Base-by-base conservation (phyloP, 2,113 vertebrate genomes). In the Burhinus bistriatus region DNA sequence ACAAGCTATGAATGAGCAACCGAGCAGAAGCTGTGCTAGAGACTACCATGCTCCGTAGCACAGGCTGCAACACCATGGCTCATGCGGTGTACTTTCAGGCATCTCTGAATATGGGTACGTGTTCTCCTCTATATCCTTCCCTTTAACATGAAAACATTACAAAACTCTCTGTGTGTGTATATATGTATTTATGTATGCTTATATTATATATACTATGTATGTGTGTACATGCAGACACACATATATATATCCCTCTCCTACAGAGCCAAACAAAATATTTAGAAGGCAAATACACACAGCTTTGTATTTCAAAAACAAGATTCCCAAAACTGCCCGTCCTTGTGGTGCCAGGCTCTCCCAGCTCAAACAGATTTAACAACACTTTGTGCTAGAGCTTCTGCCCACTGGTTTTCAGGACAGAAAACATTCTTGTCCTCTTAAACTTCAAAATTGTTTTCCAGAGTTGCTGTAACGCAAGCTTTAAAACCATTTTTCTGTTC, bases 11-110 rank as follows among this genome's bases (percentile, higher is more conserved):
- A 68, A 54, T 5, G 32, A 80, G 40, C 6, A 4, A 72, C 13
- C 0, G 2, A 83, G 66, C 47, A 68, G 44, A 58, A 86, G 44
- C 23, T 44, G 38, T 49, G 57, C 34, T 61, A 25, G 64, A 83
- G n/a, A 83, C 11, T 4, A 66, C 22, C 34, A n/a, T 3, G 3
- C 22, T 83, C 29, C 1, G 1, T 0, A 1, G n/a, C 9, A 0
- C n/a, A 19, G 45, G 47, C 45, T 83, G 52, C 45, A 66, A 72
- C n/a, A 61, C n/a, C 23, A 8, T 0, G 0, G 29, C 36, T 70
- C 9, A 0, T 5, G 22, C 0, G 0, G 25, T 32, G 20, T 8
- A 9, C 65, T 40, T 65, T 58, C 49, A 77, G 65, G 29, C 6
- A 59, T 15, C 57, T 59, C 47, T 15, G n/a, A 58, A 27, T 23